These are phyloP conservation scores for Andrena haemorrhoa DNA, from an alignment of 2,888 invertebrate genomes.

Conservation along the genomic window DNA sequence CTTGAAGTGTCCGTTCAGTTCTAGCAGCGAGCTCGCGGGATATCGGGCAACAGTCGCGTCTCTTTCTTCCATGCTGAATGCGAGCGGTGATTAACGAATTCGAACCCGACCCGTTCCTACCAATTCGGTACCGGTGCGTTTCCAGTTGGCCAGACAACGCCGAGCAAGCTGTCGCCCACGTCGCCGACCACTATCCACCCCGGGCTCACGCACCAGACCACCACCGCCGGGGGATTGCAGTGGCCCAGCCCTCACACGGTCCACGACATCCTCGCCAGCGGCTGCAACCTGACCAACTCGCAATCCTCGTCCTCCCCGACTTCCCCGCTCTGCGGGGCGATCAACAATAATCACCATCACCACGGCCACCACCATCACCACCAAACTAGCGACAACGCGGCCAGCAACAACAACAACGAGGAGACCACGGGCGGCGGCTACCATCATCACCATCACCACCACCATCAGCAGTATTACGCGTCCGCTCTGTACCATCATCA, in stretches of 20 bases:
- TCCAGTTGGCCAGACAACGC: conserved; percentile 84
- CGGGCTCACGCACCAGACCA: conserved; percentile 82
- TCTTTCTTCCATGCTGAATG: conserved; percentile 72
- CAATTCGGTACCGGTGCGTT: conserved; percentile 67
- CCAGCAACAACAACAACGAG: conserved; percentile 57
- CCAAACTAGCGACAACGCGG: conserved; percentile 62
- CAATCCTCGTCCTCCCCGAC: conserved; percentile 71
- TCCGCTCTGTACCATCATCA: conserved; percentile 82
- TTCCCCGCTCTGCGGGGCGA: conserved; percentile 71
- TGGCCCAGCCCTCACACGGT: conserved; percentile 84
- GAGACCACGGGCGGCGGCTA: conserved; percentile 69
- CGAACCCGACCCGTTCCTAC: conserved; percentile 64
- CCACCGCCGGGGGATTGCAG: conserved; percentile 84
- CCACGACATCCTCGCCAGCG: conserved; percentile 81
- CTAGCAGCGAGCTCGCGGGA: conserved; percentile 74
- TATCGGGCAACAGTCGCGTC: conserved; percentile 76
- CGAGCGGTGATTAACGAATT: conserved; percentile 69
- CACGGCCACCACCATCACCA: conserved; percentile 65
- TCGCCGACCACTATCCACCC: conserved; percentile 82
- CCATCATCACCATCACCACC: conserved; percentile 76
- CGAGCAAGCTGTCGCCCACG: conserved; percentile 82
- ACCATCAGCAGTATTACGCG: conserved; percentile 84
- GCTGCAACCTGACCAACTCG: conserved; percentile 70
- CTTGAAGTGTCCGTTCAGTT: conserved; percentile 71
- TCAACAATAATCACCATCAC: conserved; percentile 74